Conservation (phyloP, 92 coral and sea anemone genomes). For the Phenganax subtilis region DNA sequence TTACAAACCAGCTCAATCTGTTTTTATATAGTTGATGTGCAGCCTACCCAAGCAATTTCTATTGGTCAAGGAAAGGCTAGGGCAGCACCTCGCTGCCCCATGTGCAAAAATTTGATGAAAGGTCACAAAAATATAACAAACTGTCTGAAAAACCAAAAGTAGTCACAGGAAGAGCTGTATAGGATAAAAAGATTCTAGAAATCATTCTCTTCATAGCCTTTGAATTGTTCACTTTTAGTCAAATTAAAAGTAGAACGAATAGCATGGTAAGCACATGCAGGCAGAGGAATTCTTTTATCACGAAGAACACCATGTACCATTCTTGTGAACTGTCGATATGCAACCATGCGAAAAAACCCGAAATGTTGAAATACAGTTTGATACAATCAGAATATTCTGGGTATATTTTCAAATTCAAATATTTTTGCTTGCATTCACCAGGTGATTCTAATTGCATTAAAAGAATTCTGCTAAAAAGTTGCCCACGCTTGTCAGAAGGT, state of each 20-base stretch:
- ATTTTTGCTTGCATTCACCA: too few relatives aligned
- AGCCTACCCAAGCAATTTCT: background rate
- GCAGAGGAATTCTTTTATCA: slow-evolving; percentile 1
- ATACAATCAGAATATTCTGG: too few relatives aligned
- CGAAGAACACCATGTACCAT: background rate
- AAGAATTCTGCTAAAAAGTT: too few relatives aligned
- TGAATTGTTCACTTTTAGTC: background rate
- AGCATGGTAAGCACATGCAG: slow-evolving; percentile 5
- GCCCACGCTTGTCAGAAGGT: too few relatives aligned
- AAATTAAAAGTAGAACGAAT: background rate
- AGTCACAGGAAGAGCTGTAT: background rate
- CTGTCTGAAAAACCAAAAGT: background rate
- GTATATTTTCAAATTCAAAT: too few relatives aligned
- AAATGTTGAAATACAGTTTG: background rate
- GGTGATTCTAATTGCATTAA: too few relatives aligned
- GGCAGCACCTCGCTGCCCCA: background rate
- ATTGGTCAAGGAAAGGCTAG: background rate
- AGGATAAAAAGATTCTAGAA: background rate
- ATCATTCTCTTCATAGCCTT: slow-evolving; percentile 2
- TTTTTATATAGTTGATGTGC: background rate
- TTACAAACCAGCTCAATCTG: background rate
- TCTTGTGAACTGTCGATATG: slow-evolving; percentile 1
- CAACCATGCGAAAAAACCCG: background rate
- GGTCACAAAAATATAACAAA: slow-evolving; percentile 4
- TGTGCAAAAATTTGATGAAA: background rate